These are phyloP conservation scores for Rhabdomys dilectus DNA, from an alignment of 2,113 vertebrate species.

Conservation along the genomic window DNA sequence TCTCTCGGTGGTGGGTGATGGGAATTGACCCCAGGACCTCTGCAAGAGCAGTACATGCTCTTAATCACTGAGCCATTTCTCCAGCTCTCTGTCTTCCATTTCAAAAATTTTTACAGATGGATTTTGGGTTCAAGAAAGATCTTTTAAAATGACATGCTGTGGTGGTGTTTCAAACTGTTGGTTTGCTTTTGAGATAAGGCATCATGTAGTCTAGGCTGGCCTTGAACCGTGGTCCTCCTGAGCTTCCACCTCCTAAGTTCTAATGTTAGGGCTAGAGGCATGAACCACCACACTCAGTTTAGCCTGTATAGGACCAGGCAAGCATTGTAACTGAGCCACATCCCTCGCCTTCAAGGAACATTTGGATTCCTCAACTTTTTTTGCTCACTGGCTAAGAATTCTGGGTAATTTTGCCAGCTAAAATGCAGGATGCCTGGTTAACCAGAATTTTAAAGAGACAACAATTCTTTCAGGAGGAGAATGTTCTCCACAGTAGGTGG, in stretches of 20 bases:
- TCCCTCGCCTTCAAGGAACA: background rate
- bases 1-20: background rate
- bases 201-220: background rate
- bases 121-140: background rate
- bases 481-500: background rate
- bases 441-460: background rate
- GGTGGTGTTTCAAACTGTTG: background rate
- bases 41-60: background rate
- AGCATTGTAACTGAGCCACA: background rate
- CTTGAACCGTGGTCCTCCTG: background rate
- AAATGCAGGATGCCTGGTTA: background rate
- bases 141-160: background rate
- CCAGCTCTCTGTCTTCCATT: background rate
- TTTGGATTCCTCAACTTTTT: background rate
- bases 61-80: background rate
- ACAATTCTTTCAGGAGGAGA: slow-evolving; percentile 20
- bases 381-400: background rate
- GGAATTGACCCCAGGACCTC: background rate
- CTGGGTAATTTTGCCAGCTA: background rate
- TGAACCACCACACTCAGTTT: background rate
- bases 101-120: background rate
- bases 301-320: background rate
- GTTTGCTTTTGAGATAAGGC: background rate
- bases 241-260: background rate
- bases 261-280: background rate